phyloP scores from a whole-genome alignment of 2,888 invertebrate species.

The Idaea straminata region DNA sequence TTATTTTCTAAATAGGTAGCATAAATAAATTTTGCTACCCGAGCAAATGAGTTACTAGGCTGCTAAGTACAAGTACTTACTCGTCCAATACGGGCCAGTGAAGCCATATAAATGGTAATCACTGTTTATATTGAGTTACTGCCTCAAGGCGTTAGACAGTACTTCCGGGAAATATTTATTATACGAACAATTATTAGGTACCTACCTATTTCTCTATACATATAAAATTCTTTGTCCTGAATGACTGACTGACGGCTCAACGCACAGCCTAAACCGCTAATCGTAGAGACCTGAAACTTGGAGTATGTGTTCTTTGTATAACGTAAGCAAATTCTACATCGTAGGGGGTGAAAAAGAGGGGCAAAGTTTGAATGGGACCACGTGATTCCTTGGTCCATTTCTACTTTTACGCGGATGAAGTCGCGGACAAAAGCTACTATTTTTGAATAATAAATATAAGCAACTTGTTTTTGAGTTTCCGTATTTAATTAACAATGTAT shows the following conservation, averaged over 20 bases:
- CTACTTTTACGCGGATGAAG: no score
- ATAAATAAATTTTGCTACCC: no score
- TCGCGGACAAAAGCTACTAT: neutral
- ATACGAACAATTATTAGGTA: neutral
- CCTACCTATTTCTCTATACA: neutral
- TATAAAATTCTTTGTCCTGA: no score
- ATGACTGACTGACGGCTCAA: no score
- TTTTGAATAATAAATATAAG: neutral
- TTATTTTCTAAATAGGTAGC: no score
- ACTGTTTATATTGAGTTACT: conserved; percentile 8
- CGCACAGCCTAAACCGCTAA: no score
- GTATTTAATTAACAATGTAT: neutral
- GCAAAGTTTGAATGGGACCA: no score
- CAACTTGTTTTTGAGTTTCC: neutral
- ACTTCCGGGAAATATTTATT: neutral
- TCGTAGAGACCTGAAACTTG: no score
- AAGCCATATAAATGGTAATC: conserved; percentile 17
- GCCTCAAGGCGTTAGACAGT: neutral
- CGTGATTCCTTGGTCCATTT: no score
- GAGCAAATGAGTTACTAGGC: conserved; percentile 7
- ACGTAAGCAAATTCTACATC: no score
- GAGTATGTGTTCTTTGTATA: no score
- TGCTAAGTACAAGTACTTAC: conserved; percentile 6
- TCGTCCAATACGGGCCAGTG: conserved; percentile 8
- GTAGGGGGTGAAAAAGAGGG: no score